phyloP scores from a whole-genome alignment of 2,888 invertebrate species.

The Drepanosiphum platanoidis region DNA sequence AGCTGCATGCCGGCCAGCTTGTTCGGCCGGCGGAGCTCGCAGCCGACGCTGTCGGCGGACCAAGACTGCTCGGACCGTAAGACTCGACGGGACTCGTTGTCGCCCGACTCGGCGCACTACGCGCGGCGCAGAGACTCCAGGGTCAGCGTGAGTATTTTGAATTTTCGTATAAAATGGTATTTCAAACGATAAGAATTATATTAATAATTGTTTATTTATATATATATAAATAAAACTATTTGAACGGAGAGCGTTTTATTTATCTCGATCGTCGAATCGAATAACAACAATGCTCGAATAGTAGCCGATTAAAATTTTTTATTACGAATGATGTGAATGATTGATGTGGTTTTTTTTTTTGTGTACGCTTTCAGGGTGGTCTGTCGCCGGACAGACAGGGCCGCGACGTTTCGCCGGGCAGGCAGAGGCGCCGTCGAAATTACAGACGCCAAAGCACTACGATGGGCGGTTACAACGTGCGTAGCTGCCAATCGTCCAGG shows the following conservation, averaged over 20 bases:
- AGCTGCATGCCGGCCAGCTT: slow-evolving; percentile 77
- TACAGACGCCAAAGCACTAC: slow-evolving; percentile 80
- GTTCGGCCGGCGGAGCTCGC: slow-evolving; percentile 76
- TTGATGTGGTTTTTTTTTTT: too few species aligned
- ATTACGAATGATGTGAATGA: too few species aligned
- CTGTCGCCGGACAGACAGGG: slow-evolving; percentile 83
- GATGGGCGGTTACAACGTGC: slow-evolving; percentile 57
- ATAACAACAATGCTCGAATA: too few species aligned
- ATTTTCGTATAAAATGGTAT: too few species aligned
- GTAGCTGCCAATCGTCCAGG: slow-evolving; percentile 66
- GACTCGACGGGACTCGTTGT: slow-evolving; percentile 85
- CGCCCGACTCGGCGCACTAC: slow-evolving; percentile 83
- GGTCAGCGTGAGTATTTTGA: slow-evolving; percentile 65
- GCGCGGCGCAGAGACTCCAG: slow-evolving; percentile 77
- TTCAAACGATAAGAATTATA: too few species aligned
- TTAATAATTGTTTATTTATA: too few species aligned
- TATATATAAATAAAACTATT: too few species aligned
- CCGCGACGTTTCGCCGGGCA: slow-evolving; percentile 82
- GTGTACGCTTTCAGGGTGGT: slow-evolving; percentile 57
- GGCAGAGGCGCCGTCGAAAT: slow-evolving; percentile 76
- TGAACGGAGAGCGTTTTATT: too few species aligned
- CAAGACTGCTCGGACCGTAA: slow-evolving; percentile 69
- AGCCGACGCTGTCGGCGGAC: slow-evolving; percentile 83
- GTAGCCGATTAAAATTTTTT: too few species aligned
- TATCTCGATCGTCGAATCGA: too few species aligned